A percentile compares a stretch with the other conserved stretches of the same genome.
Evolutionary conservation across 2,797 vertebrate genomes (phyloP).

Genomic region (Acanthurus tractus): DNA sequence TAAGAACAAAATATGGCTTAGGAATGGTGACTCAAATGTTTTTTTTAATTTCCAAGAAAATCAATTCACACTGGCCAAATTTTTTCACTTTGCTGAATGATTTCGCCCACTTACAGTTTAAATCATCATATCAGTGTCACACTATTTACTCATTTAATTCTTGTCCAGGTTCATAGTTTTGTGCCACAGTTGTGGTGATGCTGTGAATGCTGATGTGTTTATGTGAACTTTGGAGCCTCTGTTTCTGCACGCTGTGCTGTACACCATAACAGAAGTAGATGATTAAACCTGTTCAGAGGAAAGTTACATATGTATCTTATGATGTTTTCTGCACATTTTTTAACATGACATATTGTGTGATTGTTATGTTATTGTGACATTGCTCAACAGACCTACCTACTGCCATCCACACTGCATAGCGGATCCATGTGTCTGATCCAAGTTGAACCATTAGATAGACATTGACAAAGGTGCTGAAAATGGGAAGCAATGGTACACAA

Average conservation of each 20-base stretch:
- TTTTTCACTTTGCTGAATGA: not conserved
- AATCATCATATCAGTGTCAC: not conserved
- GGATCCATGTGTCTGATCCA: constrained; percentile 83
- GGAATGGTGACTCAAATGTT: not conserved
- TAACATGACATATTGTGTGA: not conserved
- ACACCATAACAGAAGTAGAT: constrained; percentile 91
- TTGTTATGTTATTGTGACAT: not conserved
- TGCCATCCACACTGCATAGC: constrained; percentile 80
- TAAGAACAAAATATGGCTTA: not conserved
- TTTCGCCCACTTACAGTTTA: not conserved
- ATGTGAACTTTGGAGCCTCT: constrained; percentile 64
- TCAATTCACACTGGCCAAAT: not conserved
- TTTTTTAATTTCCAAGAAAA: not conserved
- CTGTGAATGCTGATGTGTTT: constrained; percentile 52
- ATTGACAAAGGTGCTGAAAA: constrained; percentile 82
- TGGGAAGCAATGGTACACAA: constrained; percentile 75
- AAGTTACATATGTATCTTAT: not conserved
- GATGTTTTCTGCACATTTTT: not conserved
- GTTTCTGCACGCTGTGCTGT: constrained; percentile 86
- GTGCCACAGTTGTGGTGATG: constrained; percentile 38
- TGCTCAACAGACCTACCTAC: constrained; percentile 56
- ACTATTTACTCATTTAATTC: constrained; percentile 19
- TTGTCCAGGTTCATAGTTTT: constrained; percentile 27
- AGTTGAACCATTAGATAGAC: constrained; percentile 85
- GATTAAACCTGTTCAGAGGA: constrained; percentile 83